Evolutionary conservation across 2,113 vertebrate genomes (phyloP).

Genomic region (Cebidichthys violaceus): DNA sequence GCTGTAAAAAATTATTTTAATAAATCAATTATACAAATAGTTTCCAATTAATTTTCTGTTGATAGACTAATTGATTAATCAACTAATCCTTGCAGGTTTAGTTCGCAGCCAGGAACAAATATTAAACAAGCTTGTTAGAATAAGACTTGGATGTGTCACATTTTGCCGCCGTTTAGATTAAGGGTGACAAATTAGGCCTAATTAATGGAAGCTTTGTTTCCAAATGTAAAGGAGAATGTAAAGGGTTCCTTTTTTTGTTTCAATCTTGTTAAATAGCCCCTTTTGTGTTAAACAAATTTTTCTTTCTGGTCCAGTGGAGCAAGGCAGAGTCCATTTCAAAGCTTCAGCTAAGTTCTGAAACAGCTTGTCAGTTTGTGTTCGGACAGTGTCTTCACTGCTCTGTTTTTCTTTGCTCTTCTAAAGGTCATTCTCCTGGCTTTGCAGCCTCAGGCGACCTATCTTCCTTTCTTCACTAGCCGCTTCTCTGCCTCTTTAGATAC

Average conservation of each 20-base stretch:
- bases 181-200: no score
- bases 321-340: constrained; percentile 41
- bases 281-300: background rate
- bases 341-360: constrained; percentile 21
- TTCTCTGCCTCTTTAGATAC: constrained; percentile 4
- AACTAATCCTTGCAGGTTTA: background rate
- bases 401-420: constrained; percentile 13
- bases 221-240: no score
- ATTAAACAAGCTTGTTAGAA: background rate
- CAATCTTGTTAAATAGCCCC: background rate
- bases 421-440: constrained; percentile 46
- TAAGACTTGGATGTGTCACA: background rate
- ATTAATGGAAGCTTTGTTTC: no score
- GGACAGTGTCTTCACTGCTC: constrained; percentile 14
- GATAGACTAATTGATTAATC: background rate
- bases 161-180: background rate
- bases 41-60: background rate
- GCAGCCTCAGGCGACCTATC: constrained; percentile 2
- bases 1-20: background rate
- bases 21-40: background rate
- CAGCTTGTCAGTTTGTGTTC: constrained; percentile 41
- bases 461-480: background rate
- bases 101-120: background rate
- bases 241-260: background rate
- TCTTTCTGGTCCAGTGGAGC: constrained; percentile 11